Base-by-base conservation (phyloP, 2,797 vertebrate species). In the Cuniculus paca region DNA sequence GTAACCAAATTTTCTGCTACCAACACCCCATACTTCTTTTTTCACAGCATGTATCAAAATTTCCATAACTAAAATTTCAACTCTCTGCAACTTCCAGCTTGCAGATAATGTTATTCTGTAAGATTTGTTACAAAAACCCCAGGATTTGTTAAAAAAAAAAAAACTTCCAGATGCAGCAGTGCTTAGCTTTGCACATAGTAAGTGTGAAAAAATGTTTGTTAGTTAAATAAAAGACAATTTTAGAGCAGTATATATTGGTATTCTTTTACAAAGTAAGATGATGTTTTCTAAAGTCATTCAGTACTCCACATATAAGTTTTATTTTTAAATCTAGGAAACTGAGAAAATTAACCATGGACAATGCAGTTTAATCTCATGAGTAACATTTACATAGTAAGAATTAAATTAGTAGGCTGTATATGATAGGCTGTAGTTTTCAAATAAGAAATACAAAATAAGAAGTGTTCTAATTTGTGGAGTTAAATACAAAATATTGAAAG, bases 181-280 rank as follows among this genome's bases (percentile, higher is more conserved):
- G 58, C 56, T 85, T 45, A 95, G 5, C 13, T 91, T 77, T 87
- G n/a, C 5, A 75, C 8, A 48, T 42, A 58, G 5, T 96, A 80
- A 65, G 2, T 89, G 58, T 87, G 42, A 50, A 63, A 70, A 79
- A 86, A 50, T 13, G 6, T 78, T 95, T 92, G 24, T 36, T 89
- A 82, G 42, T 90, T 68, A 88, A 96, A 84, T 14, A 60, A 88
- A 58, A 88, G 56, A 93, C 50, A 94, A 54, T 83, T 92, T 95
- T 11, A 39, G 26, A 80, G 11, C 12, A 75, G 5, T 28, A 72
- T 11, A 65, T 77, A 20, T 6, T 83, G 20, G 4, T 58, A 70
- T 82, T 82, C 19, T 74, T 90, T 95, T 82, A 36, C 28, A 48
- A 5, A 96, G 92, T 26, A 94, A 72, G 28, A 6, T 60, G 11